Conservation (phyloP, 2,797 vertebrate species). For the Pithecia hirsuta region DNA sequence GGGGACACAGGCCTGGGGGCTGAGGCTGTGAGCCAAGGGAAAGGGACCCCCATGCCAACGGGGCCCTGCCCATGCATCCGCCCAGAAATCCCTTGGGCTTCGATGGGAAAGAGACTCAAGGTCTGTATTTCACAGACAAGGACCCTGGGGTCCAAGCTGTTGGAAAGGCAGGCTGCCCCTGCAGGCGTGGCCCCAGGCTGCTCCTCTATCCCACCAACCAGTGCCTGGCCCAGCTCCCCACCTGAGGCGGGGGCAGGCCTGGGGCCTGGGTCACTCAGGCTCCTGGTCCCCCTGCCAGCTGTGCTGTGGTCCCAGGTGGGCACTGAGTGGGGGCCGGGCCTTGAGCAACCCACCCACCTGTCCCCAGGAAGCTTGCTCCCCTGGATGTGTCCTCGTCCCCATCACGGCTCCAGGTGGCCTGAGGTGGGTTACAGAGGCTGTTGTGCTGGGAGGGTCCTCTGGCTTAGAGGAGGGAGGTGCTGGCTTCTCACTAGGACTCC, state of each 20-base stretch:
- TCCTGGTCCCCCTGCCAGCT: not conserved
- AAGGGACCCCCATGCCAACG: too few relatives aligned
- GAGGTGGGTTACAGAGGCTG: not conserved
- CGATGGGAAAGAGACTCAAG: not conserved
- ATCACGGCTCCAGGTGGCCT: not conserved
- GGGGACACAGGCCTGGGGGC: not conserved
- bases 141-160: not conserved
- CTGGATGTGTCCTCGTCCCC: rapidly evolving
- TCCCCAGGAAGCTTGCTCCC: not conserved
- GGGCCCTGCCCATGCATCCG: too few relatives aligned
- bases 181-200: not conserved
- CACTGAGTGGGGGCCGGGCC: not conserved
- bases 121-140: not conserved
- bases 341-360: not conserved
- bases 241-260: not conserved
- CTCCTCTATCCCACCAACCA: not conserved
- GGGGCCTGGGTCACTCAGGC: not conserved
- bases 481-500: not conserved
- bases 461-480: not conserved
- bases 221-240: not conserved
- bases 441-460: not conserved
- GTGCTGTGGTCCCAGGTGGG: not conserved
- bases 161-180: rapidly evolving
- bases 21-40: not conserved
- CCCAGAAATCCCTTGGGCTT: not conserved